phyloP scores from a whole-genome alignment of 2,797 vertebrate genomes.

The Rhodeus uyekii region DNA sequence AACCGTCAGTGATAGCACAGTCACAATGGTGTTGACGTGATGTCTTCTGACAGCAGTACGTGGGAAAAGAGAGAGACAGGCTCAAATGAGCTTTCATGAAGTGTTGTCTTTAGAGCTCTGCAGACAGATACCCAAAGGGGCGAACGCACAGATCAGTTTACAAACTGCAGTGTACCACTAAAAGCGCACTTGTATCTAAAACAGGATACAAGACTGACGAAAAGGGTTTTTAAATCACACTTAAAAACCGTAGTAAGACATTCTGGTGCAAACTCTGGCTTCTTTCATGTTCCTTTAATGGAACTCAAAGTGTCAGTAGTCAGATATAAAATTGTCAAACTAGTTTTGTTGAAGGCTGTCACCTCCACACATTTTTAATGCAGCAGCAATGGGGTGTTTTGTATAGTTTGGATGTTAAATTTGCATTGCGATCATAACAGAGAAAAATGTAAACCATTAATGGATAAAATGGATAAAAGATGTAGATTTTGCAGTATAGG shows the following conservation, averaged over 20 bases:
- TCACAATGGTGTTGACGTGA: slow-evolving; percentile 45
- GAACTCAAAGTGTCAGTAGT: background rate
- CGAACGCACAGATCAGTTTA: background rate
- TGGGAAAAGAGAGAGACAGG: slow-evolving; percentile 26
- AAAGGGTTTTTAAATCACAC: background rate
- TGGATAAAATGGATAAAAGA: background rate
- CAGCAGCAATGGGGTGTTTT: background rate
- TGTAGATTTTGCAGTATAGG: background rate
- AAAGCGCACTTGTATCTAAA: background rate
- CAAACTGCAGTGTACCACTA: slow-evolving; percentile 9
- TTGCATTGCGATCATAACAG: background rate
- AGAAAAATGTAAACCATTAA: background rate
- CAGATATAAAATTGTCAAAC: background rate
- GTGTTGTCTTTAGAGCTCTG: slow-evolving; percentile 33
- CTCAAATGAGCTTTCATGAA: slow-evolving; percentile 34
- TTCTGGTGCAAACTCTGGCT: background rate
- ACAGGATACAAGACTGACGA: background rate
- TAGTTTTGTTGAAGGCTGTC: background rate
- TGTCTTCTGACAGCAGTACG: slow-evolving; percentile 35
- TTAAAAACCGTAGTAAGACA: background rate
- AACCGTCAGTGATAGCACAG: slow-evolving; percentile 40
- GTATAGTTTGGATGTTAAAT: background rate
- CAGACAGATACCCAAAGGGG: slow-evolving; percentile 18
- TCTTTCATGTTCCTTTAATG: background rate
- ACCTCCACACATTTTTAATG: background rate